Base-by-base conservation (phyloP, 2,888 invertebrate species). In the Trissolcus japonicus region DNA sequence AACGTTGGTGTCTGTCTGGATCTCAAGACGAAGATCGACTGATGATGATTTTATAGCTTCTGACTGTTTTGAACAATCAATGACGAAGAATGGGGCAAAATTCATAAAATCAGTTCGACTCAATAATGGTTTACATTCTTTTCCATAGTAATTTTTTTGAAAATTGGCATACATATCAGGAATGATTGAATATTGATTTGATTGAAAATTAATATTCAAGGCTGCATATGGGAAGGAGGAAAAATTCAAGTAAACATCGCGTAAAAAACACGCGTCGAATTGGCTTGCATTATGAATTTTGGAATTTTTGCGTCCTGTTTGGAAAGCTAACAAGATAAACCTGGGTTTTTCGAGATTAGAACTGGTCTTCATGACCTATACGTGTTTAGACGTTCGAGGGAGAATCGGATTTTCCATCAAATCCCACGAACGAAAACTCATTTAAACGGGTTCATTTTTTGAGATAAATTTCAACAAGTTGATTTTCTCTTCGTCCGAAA, bases 401-500 rank as follows among this genome's bases (percentile, higher is more conserved):
- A 17, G 9, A n/a, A 50, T 16, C 6, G 17, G 19, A 19, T 50
- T n/a, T 19, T 50, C 16, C 14, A 16, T 16, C 4, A 50, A 17
- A 19, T 50, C 17, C 50, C 19, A 50, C 4, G 17, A 16, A 17
- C 50, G 16, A 17, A 17, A 14, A 50, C 17, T 17, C 51, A 79
- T 80, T 17, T 60, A 9, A 46, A 80, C 78, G 9, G 79, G 65
- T 16, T 53, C 43, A 66, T 81, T 73, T 65, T 74, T 79, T 11
- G 46, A 61, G 35, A 80, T 73, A 51, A 60, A 69, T n/a, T 75
- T 72, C 7, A 80, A 29, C 17, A 82, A 51, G 50, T 79, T 50
- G n/a, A 80, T 77, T 76, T 80, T 81, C 16, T 73, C 67, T 16
- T 55, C 17, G 65, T 80, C 78, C 1, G 35, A 48, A 48, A 59